Base-by-base conservation (phyloP, 2,888 invertebrate species). In the Pegoplata infirma region DNA sequence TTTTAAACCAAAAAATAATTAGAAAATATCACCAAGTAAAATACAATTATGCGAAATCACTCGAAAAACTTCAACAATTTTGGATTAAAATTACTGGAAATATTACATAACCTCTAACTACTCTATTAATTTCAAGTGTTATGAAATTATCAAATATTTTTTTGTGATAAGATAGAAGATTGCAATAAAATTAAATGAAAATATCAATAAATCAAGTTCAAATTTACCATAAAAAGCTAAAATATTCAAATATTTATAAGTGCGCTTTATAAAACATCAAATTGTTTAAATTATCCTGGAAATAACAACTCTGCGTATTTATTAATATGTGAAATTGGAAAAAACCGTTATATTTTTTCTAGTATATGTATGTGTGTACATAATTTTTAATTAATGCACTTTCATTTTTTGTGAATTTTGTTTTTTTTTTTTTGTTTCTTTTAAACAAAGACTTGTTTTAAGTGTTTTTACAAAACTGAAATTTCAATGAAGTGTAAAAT, bases 361-460 rank as follows among this genome's bases (percentile, higher is more conserved):
- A n/a, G 5, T 10, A 19, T 8, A 8, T 17, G 6, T 36, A 21
- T 56, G 32, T 4, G 8, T 25, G 10, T 59, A 12, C 10, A 10
- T 4, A 28, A 1, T 28, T 28, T 32, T 32, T 76, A 68, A 66
- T 69, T 56, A 64, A 71, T 73, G 61, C 73, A 68, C 61, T 68
- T 77, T 76, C 55, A 61, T 66, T 51, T 68, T 28, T 53, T 3
- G 25, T n/a, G n/a, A n/a, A n/a, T n/a, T 16, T 12, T 14, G 5
- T 32, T 25, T 51, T 28, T 46, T 64, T 51, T 68, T 16, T 53
- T 6, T 32, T 1, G 8, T 8, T 6, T 32, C 12, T 19, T 47
- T 49, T 12, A 5, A 51, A 21, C 16, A 59, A 46, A 59, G 59
- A 23, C n/a, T 6, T 36, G 40, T 36, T 21, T 28, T 36, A 16